A percentile compares a stretch with the other conserved stretches of the same genome.
Evolutionary conservation across 2,113 vertebrate species (phyloP).

Genomic region (Oxygymnocypris stewartii): DNA sequence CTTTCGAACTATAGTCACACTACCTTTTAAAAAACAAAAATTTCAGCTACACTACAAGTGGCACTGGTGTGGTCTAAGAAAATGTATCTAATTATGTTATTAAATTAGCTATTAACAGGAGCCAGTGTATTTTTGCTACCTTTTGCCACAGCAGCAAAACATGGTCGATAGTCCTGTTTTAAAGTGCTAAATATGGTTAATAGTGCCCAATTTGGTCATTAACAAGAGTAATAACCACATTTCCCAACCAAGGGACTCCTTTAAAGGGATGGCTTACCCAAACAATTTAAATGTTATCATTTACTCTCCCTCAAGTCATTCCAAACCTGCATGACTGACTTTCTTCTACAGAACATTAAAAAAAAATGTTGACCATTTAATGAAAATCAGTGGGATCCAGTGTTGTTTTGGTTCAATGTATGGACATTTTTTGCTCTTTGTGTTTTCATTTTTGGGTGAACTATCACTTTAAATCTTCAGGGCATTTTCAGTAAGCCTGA

Average conservation of each 20-base stretch:
- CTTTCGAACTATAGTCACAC: neutral
- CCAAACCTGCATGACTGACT: neutral
- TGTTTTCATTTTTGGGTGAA: neutral
- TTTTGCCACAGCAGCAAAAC: conserved; percentile 2
- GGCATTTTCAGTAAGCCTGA: neutral
- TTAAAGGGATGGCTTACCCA: neutral
- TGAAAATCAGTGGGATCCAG: neutral
- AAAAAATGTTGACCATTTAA: too few species aligned
- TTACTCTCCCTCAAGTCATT: neutral
- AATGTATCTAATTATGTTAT: neutral
- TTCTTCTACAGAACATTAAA: neutral
- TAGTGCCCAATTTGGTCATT: neutral
- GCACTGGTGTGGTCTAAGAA: neutral
- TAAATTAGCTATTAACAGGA: neutral
- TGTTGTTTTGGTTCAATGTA: neutral
- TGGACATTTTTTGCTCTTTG: neutral
- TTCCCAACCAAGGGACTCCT: neutral
- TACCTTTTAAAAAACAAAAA: neutral
- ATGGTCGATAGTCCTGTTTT: neutral
- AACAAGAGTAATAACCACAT: neutral
- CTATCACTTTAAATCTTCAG: neutral
- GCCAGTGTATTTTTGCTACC: neutral
- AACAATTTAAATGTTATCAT: neutral
- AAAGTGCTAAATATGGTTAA: neutral
- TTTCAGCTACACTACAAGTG: neutral